phyloP scores from a whole-genome alignment of 2,888 invertebrate species.

The Esperia sulphurella region DNA sequence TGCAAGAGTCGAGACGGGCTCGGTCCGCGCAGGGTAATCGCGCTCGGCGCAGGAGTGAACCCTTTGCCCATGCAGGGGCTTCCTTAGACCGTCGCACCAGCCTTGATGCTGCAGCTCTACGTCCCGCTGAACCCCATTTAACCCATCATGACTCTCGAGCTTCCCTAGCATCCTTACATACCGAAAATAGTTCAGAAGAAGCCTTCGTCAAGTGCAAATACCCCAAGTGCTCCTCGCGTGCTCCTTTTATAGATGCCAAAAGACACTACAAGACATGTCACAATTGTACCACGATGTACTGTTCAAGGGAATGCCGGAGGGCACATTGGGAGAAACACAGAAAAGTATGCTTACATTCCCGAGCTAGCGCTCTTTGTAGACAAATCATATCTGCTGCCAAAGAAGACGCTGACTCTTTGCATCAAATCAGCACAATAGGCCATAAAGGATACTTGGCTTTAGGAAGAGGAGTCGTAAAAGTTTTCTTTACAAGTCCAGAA shows the following conservation, averaged over 20 bases:
- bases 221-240: constrained; percentile 87
- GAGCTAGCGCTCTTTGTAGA: constrained; percentile 93
- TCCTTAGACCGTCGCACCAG: constrained; percentile 80
- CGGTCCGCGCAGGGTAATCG: constrained; percentile 67
- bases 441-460: constrained; percentile 90
- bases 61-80: constrained; percentile 52
- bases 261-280: constrained; percentile 94
- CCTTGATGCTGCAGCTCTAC: constrained; percentile 74
- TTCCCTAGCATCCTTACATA: constrained; percentile 68
- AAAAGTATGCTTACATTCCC: constrained; percentile 92
- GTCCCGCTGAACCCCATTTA: constrained; percentile 51
- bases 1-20: constrained; percentile 63
- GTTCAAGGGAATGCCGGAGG: constrained; percentile 93
- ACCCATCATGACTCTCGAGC: constrained; percentile 61
- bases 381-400: constrained; percentile 89
- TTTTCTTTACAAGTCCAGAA: constrained; percentile 93
- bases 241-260: constrained; percentile 87
- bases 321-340: constrained; percentile 97
- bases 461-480: constrained; percentile 94
- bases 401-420: constrained; percentile 86
- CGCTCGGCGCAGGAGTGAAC: constrained; percentile 66
- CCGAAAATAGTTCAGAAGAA: constrained; percentile 72
- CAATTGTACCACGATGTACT: constrained; percentile 97
- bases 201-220: constrained; percentile 86
- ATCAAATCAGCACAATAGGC: constrained; percentile 90